These are phyloP conservation scores for Rhea americana DNA, from an alignment of 2,113 vertebrate species.

Conservation along the genomic window DNA sequence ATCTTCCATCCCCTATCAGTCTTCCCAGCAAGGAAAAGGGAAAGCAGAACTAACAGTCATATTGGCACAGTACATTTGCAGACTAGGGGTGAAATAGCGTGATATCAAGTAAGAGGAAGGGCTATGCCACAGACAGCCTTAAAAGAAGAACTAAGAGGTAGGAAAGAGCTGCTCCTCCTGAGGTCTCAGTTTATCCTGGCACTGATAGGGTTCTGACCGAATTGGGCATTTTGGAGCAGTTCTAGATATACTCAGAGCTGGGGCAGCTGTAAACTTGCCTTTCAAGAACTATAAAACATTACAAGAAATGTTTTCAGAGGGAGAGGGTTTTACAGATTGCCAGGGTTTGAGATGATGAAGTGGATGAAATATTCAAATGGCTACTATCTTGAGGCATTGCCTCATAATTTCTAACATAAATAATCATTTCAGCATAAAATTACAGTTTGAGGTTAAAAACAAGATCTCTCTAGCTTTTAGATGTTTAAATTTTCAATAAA, in stretches of 20 bases:
- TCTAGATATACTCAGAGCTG: neutral
- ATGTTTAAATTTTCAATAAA: constrained; percentile 19
- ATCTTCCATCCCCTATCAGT: neutral
- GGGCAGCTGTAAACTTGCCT: neutral
- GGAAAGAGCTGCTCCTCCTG: neutral
- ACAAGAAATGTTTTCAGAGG: neutral
- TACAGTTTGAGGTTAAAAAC: neutral
- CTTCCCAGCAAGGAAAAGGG: neutral
- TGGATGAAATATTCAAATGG: neutral
- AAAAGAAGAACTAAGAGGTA: constrained; percentile 3
- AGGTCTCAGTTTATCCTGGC: constrained; percentile 22
- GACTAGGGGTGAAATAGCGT: neutral
- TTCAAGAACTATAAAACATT: constrained; percentile 33
- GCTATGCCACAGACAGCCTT: neutral
- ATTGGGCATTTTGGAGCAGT: neutral
- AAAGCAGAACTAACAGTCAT: constrained; percentile 20
- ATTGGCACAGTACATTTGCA: neutral
- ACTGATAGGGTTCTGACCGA: neutral
- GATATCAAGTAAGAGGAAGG: neutral
- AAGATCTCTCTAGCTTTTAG: constrained; percentile 6
- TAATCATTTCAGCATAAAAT: neutral
- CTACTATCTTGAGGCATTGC: neutral
- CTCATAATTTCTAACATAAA: neutral
- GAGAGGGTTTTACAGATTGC: neutral
- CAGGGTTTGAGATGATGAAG: neutral